Evolutionary conservation across 2,888 invertebrate species (phyloP).

Genomic region (Myathropa florea): DNA sequence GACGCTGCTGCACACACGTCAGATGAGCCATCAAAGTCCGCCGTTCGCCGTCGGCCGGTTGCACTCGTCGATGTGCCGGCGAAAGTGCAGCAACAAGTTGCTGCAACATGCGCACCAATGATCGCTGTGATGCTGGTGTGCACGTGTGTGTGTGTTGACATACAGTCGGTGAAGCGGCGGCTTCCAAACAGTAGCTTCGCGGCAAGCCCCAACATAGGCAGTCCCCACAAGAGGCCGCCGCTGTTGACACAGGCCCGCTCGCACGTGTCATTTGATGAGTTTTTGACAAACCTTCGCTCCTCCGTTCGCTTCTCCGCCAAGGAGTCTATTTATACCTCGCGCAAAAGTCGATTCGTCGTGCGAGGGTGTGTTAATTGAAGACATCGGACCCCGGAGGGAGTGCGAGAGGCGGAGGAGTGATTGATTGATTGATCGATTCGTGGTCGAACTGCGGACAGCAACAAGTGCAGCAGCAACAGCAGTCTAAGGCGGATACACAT

Average conservation of each 20-base stretch:
- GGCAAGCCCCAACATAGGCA: background rate
- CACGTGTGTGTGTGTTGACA: constrained; percentile 35
- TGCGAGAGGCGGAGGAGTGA: constrained; percentile 48
- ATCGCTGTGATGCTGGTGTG: too few species aligned
- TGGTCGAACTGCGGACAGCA: constrained; percentile 15
- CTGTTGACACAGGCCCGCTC: constrained; percentile 12
- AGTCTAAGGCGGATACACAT: constrained; percentile 1
- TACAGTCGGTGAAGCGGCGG: constrained; percentile 21
- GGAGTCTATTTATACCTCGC: constrained; percentile 15
- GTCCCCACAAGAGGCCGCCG: constrained; percentile 26
- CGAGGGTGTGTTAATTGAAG: constrained; percentile 65
- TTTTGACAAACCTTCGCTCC: constrained; percentile 59
- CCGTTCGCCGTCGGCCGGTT: background rate
- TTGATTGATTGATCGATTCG: constrained; percentile 59
- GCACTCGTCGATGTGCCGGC: background rate
- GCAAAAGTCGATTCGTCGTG: constrained; percentile 11
- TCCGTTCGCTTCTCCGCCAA: background rate
- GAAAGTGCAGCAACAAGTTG: constrained; percentile 55
- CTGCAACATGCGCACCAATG: constrained; percentile 53
- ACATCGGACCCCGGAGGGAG: constrained; percentile 29
- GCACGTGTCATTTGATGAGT: constrained; percentile 66
- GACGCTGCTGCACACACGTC: constrained; percentile 57
- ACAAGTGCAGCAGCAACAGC: constrained; percentile 37
- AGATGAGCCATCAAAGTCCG: constrained; percentile 34
- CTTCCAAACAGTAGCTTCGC: constrained; percentile 43